Conservation (phyloP, 2,113 vertebrate genomes). For the Anhinga rufa region DNA sequence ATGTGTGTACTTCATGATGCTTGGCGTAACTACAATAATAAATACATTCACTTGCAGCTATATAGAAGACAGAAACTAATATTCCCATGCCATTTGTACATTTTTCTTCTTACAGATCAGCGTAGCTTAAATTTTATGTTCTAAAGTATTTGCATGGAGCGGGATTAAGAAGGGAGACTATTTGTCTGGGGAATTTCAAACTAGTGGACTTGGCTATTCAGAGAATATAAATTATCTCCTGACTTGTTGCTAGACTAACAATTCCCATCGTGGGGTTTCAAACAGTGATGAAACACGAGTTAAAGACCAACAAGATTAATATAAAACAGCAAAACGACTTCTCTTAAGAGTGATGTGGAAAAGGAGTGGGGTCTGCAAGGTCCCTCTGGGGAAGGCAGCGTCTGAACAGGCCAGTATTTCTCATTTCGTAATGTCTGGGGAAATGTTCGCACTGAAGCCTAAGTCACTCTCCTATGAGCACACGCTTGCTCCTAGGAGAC, state of each 20-base stretch:
- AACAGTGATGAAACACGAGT: background rate
- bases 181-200: conserved; percentile 18
- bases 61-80: background rate
- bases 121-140: background rate
- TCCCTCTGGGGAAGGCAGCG: background rate
- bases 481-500: conserved; percentile 7
- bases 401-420: background rate
- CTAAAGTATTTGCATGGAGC: background rate
- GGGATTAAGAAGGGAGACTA: conserved; percentile 12
- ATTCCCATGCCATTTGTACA: background rate
- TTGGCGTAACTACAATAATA: background rate
- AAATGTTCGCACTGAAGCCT: background rate
- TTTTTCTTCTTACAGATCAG: conserved; percentile 9
- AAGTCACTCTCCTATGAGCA: background rate
- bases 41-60: background rate
- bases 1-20: background rate
- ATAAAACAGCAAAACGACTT: background rate
- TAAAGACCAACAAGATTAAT: background rate
- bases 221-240: conserved; percentile 18
- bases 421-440: conserved; percentile 35
- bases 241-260: background rate
- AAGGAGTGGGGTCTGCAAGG: background rate
- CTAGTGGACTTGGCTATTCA: background rate
- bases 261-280: background rate
- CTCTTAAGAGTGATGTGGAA: background rate